Evolutionary conservation across 2,888 invertebrate species (phyloP).

Genomic region (Zele albiditarsus): DNA sequence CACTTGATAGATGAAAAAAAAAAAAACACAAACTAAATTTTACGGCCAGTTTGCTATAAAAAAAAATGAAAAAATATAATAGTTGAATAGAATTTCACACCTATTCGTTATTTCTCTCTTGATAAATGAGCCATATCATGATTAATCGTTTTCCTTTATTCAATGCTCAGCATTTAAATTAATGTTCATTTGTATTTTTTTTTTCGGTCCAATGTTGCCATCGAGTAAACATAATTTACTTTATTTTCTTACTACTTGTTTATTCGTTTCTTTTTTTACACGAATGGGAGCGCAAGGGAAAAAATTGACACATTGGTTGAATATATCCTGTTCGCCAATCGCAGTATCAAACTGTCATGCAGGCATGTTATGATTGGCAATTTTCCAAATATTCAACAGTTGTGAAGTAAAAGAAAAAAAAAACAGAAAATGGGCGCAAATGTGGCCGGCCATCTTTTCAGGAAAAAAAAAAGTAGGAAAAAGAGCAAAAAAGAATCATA

Average conservation of each 20-base stretch:
- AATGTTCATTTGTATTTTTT: slow-evolving; percentile 41
- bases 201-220: slow-evolving; percentile 54
- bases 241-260: slow-evolving; percentile 45
- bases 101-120: slow-evolving; percentile 23
- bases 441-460: slow-evolving; percentile 40
- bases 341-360: slow-evolving; percentile 49
- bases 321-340: slow-evolving; percentile 40
- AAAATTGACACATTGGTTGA: slow-evolving; percentile 18
- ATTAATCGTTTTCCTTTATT: slow-evolving; percentile 34
- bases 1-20: background rate
- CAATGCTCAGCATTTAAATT: background rate
- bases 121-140: slow-evolving; percentile 44
- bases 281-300: background rate
- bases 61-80: slow-evolving; percentile 23
- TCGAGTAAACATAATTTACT: slow-evolving; percentile 52
- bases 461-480: slow-evolving; percentile 20
- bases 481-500: slow-evolving; percentile 25
- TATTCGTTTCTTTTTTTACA: slow-evolving; percentile 18
- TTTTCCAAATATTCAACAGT: slow-evolving; percentile 39
- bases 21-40: background rate
- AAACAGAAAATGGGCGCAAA: slow-evolving; percentile 5
- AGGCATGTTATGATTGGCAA: slow-evolving; percentile 50
- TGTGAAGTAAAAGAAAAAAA: slow-evolving; percentile 18
- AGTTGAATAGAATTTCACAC: slow-evolving; percentile 36
- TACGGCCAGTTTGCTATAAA: slow-evolving; percentile 48